phyloP scores from a whole-genome alignment of 2,888 invertebrate genomes.

The Elegia similella region DNA sequence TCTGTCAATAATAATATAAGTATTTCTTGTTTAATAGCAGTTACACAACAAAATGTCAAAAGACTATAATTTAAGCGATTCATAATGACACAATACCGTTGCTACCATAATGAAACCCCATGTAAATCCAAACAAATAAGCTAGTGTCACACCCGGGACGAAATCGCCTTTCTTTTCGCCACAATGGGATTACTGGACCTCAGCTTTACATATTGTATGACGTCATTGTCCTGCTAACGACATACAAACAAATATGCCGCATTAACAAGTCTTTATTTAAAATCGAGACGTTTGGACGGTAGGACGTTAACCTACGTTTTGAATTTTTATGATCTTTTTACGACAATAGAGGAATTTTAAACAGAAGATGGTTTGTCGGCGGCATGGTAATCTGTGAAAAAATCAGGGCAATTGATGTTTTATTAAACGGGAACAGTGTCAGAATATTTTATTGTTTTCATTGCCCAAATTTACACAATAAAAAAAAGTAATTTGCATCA shows the following conservation, averaged over 20 bases:
- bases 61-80: too few relatives aligned
- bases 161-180: not conserved
- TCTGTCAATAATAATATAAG: too few relatives aligned
- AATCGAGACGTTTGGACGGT: not conserved
- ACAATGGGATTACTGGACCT: constrained; percentile 1
- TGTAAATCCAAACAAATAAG: not conserved
- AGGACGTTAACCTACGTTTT: constrained; percentile 1
- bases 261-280: constrained; percentile 1
- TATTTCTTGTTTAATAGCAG: too few relatives aligned
- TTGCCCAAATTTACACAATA: too few relatives aligned
- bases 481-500: too few relatives aligned
- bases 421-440: not conserved
- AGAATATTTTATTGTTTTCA: too few relatives aligned
- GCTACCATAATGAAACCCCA: not conserved
- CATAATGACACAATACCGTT: not conserved
- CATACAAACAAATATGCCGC: not conserved
- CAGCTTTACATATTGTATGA: constrained; percentile 12
- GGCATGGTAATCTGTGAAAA: not conserved
- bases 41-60: too few relatives aligned
- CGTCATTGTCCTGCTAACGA: constrained; percentile 6
- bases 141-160: not conserved
- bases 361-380: not conserved
- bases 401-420: not conserved
- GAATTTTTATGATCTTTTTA: constrained; percentile 1
- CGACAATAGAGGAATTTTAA: constrained; percentile 4